Conservation (phyloP, 2,888 invertebrate genomes). For the Leptopilina myrica region DNA sequence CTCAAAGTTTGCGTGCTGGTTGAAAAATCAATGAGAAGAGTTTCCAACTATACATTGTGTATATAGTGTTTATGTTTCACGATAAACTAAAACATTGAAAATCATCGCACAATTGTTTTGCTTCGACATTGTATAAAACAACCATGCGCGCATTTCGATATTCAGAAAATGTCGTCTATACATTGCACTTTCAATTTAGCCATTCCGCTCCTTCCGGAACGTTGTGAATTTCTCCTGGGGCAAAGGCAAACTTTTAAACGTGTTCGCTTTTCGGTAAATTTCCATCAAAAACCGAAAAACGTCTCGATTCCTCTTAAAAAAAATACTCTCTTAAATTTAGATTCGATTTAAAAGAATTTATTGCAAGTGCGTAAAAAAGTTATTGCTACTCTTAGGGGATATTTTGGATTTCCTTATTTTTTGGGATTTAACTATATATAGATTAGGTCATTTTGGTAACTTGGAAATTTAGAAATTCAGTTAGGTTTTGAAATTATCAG, state of each 20-base stretch:
- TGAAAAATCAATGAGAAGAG: no score
- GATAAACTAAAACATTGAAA: slow-evolving; percentile 12
- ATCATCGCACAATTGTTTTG: background rate
- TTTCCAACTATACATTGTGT: background rate
- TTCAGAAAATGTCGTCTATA: background rate
- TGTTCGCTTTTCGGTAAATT: background rate
- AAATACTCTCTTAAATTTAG: background rate
- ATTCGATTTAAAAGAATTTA: no score
- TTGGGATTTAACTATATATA: no score
- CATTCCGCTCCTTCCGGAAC: slow-evolving; percentile 20
- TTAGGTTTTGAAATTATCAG: background rate
- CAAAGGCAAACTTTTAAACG: slow-evolving; percentile 25
- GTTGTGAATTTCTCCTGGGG: slow-evolving; percentile 36
- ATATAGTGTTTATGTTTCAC: background rate
- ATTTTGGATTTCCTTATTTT: no score
- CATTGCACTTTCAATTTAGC: slow-evolving; percentile 10
- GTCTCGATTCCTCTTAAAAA: background rate
- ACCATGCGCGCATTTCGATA: slow-evolving; percentile 1
- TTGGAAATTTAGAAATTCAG: background rate
- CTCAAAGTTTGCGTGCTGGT: no score
- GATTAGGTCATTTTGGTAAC: no score
- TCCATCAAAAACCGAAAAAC: background rate
- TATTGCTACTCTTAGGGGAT: no score
- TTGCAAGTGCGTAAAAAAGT: no score
- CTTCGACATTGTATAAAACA: background rate